Percentiles rank a stretch among this genome's conserved stretches.
Conservation (phyloP, 2,888 invertebrate genomes). For the Papilio demoleus region DNA sequence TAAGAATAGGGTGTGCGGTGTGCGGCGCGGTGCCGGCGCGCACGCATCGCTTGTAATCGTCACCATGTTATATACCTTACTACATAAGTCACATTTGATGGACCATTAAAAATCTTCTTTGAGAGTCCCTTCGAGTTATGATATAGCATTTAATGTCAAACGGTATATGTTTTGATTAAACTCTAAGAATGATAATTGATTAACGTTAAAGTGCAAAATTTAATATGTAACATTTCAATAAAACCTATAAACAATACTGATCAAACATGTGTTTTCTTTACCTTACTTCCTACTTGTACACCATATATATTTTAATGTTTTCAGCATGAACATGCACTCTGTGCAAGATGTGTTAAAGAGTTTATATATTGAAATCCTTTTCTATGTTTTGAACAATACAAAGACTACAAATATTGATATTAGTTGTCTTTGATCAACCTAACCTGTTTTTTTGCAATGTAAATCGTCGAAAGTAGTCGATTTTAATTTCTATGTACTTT, state of each 20-base stretch:
- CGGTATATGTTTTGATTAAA: constrained; percentile 80
- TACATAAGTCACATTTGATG: constrained; percentile 71
- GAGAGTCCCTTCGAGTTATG: constrained; percentile 73
- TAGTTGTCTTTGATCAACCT: no score
- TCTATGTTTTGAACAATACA: no score
- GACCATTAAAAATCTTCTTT: constrained; percentile 70
- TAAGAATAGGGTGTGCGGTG: constrained; percentile 53
- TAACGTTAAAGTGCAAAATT: constrained; percentile 82
- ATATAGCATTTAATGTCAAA: constrained; percentile 84
- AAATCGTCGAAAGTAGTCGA: no score
- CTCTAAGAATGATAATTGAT: constrained; percentile 74
- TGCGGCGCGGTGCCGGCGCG: constrained; percentile 43
- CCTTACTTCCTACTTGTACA: background rate
- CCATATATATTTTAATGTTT: no score
- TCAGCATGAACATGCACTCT: no score
- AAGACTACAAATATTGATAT: no score
- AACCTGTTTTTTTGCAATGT: no score
- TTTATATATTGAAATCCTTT: no score
- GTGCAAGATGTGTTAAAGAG: no score
- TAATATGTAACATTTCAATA: constrained; percentile 82
- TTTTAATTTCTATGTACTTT: no score
- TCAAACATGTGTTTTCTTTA: constrained; percentile 34
- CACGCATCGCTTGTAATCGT: constrained; percentile 42
- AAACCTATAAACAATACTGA: constrained; percentile 46
- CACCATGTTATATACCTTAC: constrained; percentile 55